These are phyloP conservation scores for Aphaenogaster ashmeadi DNA, from an alignment of 1,140 invertebrate species.

Conservation along the genomic window DNA sequence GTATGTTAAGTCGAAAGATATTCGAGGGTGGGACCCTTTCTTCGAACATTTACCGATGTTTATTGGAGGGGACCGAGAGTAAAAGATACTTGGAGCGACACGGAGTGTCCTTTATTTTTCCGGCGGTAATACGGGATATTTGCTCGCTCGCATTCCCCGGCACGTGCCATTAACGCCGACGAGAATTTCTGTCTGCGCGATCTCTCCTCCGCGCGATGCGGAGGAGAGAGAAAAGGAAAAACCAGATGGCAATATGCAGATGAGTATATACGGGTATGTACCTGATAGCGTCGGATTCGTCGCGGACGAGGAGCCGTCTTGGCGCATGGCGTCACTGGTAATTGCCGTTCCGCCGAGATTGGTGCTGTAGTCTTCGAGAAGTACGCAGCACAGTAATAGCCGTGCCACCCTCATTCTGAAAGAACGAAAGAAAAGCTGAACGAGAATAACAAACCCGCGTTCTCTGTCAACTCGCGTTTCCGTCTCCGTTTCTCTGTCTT, in stretches of 20 bases:
- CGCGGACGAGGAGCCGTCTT: slow-evolving; percentile 78
- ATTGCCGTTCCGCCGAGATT: slow-evolving; percentile 81
- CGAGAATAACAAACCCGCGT: slow-evolving; percentile 68
- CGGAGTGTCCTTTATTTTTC: slow-evolving; percentile 48
- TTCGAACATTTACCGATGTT: slow-evolving; percentile 15
- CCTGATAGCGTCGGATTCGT: slow-evolving; percentile 77
- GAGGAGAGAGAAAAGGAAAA: slow-evolving; percentile 39
- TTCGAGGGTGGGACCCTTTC: background rate
- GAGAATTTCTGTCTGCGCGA: slow-evolving; percentile 22
- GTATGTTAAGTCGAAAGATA: slow-evolving; percentile 7
- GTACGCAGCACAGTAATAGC: slow-evolving; percentile 85
- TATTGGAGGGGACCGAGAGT: background rate
- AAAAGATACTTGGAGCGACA: slow-evolving; percentile 3
- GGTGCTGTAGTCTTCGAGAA: slow-evolving; percentile 84
- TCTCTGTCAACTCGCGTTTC: background rate
- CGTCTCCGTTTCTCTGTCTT: background rate
- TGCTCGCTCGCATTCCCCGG: slow-evolving; percentile 46
- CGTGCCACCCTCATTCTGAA: slow-evolving; percentile 86
- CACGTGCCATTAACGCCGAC: slow-evolving; percentile 48
- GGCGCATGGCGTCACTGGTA: slow-evolving; percentile 82
- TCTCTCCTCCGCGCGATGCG: background rate
- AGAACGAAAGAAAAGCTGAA: slow-evolving; percentile 74
- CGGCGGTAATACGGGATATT: slow-evolving; percentile 44
- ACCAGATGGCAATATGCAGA: slow-evolving; percentile 42
- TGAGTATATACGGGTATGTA: slow-evolving; percentile 58